Conservation (phyloP, 1,140 invertebrate genomes). For the Antheraea mylitta region DNA sequence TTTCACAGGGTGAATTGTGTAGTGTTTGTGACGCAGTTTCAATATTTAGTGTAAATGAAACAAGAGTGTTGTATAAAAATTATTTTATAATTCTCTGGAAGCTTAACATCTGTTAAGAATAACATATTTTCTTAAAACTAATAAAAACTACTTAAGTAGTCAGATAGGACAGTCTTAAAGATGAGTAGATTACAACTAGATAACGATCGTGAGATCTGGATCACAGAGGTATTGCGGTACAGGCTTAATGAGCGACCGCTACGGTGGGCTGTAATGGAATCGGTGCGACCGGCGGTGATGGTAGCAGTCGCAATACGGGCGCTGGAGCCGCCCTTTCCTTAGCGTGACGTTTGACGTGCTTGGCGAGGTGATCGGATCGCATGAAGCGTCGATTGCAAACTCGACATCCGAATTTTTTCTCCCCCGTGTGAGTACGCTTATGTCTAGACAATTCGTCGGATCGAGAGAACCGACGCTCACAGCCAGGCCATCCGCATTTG, state of each 20-base stretch:
- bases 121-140: constrained; percentile 59
- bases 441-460: constrained; percentile 97
- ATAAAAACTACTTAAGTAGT: constrained; percentile 59
- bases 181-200: constrained; percentile 65
- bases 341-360: constrained; percentile 92
- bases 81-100: constrained; percentile 54
- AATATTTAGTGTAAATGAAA: constrained; percentile 33
- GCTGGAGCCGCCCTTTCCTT: constrained; percentile 79
- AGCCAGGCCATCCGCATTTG: constrained; percentile 92
- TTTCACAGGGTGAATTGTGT: constrained; percentile 7
- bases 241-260: constrained; percentile 36
- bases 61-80: constrained; percentile 40
- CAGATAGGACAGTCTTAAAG: constrained; percentile 70
- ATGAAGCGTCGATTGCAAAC: constrained; percentile 95
- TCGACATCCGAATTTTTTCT: constrained; percentile 95
- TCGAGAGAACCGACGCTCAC: constrained; percentile 93
- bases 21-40: constrained; percentile 2
- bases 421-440: constrained; percentile 96
- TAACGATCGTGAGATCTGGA: constrained; percentile 71
- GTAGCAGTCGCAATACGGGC: constrained; percentile 48
- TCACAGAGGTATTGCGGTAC: constrained; percentile 48
- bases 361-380: constrained; percentile 95
- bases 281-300: constrained; percentile 39
- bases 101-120: constrained; percentile 52
- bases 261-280: constrained; percentile 28